Conservation (phyloP, 2,797 vertebrate species). For the Syngnathus rostellatus region DNA sequence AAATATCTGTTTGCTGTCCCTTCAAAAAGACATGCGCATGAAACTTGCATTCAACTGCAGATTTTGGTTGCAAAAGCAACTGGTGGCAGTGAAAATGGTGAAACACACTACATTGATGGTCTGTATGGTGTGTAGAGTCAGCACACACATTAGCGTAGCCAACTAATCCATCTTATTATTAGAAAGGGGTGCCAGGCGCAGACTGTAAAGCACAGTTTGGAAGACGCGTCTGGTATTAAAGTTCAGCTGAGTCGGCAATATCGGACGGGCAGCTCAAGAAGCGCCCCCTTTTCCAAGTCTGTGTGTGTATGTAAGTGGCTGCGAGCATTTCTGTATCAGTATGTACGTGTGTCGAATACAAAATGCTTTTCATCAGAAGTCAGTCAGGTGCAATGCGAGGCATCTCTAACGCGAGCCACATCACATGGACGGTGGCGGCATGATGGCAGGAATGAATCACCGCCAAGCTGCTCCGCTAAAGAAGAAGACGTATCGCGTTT, state of each 20-base stretch:
- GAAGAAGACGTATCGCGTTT: conserved; percentile 48
- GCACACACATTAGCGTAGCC: conserved; percentile 51
- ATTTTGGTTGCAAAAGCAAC: too few relatives aligned
- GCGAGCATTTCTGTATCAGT: conserved; percentile 1
- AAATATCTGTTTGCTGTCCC: not conserved
- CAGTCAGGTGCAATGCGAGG: conserved; percentile 52
- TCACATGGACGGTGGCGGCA: conserved; percentile 50
- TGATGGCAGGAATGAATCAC: conserved; percentile 59
- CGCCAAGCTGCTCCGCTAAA: conserved; percentile 42
- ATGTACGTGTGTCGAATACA: conserved; percentile 35
- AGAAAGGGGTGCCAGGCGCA: conserved; percentile 18
- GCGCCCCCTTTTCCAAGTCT: conserved; percentile 18
- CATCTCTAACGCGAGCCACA: conserved; percentile 38
- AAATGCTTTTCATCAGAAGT: conserved; percentile 60
- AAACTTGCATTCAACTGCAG: too few relatives aligned
- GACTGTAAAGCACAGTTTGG: conserved; percentile 29
- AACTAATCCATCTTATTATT: conserved; percentile 50
- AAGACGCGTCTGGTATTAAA: conserved; percentile 33
- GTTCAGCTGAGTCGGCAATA: conserved; percentile 57
- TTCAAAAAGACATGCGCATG: not conserved
- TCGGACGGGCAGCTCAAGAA: conserved; percentile 35
- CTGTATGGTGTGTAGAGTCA: conserved; percentile 40
- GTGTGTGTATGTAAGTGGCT: not conserved
- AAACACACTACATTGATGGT: conserved; percentile 25
- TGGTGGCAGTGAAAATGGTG: not conserved